Percentiles rank a stretch among this genome's conserved stretches.
Conservation (phyloP, 2,888 invertebrate species). For the Phrixothrix hirtus region DNA sequence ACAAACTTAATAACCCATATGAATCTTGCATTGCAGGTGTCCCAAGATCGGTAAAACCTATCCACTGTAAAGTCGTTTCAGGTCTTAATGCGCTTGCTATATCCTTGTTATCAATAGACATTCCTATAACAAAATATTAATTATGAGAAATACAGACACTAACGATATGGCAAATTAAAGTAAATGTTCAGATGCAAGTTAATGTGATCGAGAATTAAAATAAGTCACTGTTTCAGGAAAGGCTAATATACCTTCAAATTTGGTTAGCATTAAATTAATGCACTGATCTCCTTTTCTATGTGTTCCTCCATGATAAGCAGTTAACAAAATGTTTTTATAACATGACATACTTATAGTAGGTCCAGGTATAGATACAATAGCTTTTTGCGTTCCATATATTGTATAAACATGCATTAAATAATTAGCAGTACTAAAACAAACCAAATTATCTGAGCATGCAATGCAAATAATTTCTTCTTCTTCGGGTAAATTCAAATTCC, state of each 20-base stretch:
- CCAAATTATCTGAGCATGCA: constrained; percentile 70
- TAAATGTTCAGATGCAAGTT: no score
- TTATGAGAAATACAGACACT: no score
- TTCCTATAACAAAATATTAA: constrained; percentile 30
- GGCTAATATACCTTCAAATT: constrained; percentile 52
- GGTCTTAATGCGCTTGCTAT: constrained; percentile 70
- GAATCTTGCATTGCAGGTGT: constrained; percentile 79
- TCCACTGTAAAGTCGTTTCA: constrained; percentile 70
- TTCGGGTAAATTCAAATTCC: constrained; percentile 77
- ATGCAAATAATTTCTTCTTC: constrained; percentile 76
- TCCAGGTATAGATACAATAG: constrained; percentile 74
- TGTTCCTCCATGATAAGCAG: constrained; percentile 68
- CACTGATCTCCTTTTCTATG: constrained; percentile 60
- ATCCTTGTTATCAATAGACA: constrained; percentile 56
- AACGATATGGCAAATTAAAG: no score
- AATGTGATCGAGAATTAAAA: no score
- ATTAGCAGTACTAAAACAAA: constrained; percentile 77
- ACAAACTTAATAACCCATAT: constrained; percentile 73
- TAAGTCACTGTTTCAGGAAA: no score
- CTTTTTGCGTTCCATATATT: constrained; percentile 84
- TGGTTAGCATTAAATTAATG: constrained; percentile 60
- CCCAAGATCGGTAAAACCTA: constrained; percentile 80
- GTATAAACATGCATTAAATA: constrained; percentile 82
- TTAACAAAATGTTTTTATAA: constrained; percentile 63
- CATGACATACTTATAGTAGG: constrained; percentile 71